These are phyloP conservation scores for Leuciscus idus DNA, from an alignment of 2,113 vertebrate species.

Conservation along the genomic window DNA sequence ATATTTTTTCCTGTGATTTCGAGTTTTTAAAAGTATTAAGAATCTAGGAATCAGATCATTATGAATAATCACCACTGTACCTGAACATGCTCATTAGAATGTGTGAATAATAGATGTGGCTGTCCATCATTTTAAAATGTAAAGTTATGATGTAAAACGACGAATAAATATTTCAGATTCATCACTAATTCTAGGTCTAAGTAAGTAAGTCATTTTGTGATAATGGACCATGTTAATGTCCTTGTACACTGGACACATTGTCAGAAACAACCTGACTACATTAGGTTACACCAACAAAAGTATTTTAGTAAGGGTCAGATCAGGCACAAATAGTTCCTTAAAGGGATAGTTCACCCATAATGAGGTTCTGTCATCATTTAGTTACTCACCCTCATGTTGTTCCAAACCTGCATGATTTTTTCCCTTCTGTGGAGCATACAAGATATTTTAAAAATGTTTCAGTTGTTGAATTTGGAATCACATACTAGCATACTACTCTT, in stretches of 20 bases:
- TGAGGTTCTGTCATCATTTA: neutral
- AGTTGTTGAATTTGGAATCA: too few species aligned
- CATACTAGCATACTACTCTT: too few species aligned
- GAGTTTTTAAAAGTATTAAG: too few species aligned
- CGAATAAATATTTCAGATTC: neutral
- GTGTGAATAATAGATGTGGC: too few species aligned
- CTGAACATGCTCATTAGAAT: too few species aligned
- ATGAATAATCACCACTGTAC: too few species aligned
- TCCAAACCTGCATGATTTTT: neutral
- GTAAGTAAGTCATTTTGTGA: neutral
- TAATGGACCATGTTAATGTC: neutral
- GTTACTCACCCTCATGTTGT: neutral
- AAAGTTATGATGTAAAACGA: too few species aligned
- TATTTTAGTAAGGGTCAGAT: neutral
- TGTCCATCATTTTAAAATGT: too few species aligned
- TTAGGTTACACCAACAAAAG: neutral
- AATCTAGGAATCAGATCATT: too few species aligned
- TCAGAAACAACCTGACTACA: neutral
- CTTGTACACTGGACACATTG: too few species aligned
- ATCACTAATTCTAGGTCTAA: neutral
- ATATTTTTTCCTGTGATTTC: too few species aligned
- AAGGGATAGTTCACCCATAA: neutral
- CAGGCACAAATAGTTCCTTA: neutral
- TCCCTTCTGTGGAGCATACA: neutral
- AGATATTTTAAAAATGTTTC: neutral